These are phyloP conservation scores for Himalopsyche kuldschensis DNA, from an alignment of 2,888 invertebrate species.

Conservation along the genomic window DNA sequence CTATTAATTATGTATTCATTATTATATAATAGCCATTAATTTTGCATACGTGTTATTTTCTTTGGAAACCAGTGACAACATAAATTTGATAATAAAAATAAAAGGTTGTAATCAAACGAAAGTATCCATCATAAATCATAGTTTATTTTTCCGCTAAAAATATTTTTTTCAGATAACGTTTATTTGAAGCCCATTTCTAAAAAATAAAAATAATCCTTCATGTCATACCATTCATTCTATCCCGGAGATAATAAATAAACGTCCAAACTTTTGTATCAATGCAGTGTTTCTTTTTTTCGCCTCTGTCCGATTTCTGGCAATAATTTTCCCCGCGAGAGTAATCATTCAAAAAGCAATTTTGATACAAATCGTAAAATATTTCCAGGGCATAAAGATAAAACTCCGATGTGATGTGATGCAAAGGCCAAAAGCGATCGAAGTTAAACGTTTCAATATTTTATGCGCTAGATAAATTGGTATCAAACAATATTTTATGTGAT, in stretches of 20 bases:
- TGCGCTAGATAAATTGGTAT: not conserved
- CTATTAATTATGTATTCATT: no score
- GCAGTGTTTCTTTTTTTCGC: not conserved
- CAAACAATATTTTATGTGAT: not conserved
- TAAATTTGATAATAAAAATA: not conserved
- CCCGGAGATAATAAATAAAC: not conserved
- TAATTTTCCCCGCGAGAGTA: constrained; percentile 26
- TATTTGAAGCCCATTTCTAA: not conserved
- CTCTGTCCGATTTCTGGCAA: constrained; percentile 7
- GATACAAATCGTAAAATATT: constrained; percentile 29
- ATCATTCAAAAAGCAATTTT: constrained; percentile 31
- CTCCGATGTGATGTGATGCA: not conserved
- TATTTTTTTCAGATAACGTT: not conserved
- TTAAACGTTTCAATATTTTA: constrained; percentile 6
- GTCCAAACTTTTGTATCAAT: not conserved
- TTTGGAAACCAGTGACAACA: not conserved
- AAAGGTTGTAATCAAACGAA: not conserved
- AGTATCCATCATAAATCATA: not conserved
- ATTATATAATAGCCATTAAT: no score
- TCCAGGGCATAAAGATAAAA: constrained; percentile 6
- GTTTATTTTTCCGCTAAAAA: not conserved
- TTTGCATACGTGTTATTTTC: not conserved
- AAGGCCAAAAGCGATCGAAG: constrained; percentile 2
- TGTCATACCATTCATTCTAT: not conserved
- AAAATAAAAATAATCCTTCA: not conserved